Percentiles rank a stretch among this genome's conserved stretches.
Conservation (phyloP, 2,797 vertebrate genomes). For the Eupleurogrammus muticus region DNA sequence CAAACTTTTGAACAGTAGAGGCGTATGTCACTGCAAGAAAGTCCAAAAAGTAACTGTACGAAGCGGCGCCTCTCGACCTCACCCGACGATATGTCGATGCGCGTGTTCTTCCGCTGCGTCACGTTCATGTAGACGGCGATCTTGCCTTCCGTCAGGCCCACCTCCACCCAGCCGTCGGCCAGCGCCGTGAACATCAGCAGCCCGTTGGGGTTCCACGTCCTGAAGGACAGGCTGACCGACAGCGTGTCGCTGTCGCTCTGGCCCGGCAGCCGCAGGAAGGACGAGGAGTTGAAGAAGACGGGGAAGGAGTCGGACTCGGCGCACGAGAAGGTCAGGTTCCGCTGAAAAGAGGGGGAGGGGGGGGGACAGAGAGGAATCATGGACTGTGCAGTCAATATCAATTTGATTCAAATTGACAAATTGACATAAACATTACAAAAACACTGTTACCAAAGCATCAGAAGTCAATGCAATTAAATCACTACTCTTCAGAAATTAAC, state of each 20-base stretch:
- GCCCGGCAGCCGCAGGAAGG: slow-evolving; percentile 91
- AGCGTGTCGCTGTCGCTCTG: slow-evolving; percentile 88
- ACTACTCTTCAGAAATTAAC: too few relatives aligned
- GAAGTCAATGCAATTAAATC: too few relatives aligned
- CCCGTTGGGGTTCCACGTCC: slow-evolving; percentile 95
- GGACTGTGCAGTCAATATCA: too few relatives aligned
- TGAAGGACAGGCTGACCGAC: slow-evolving; percentile 93
- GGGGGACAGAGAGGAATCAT: background rate
- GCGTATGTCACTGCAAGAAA: too few relatives aligned
- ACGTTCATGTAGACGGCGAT: slow-evolving; percentile 90
- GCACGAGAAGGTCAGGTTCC: slow-evolving; percentile 95
- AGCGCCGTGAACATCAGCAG: slow-evolving; percentile 91
- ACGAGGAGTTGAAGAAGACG: slow-evolving; percentile 95
- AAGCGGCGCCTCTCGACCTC: too few relatives aligned
- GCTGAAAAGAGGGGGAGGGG: slow-evolving; percentile 74
- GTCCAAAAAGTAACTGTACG: too few relatives aligned
- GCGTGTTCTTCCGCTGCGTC: slow-evolving; percentile 89
- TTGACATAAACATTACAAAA: too few relatives aligned
- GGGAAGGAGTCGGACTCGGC: slow-evolving; percentile 90
- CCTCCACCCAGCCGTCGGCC: slow-evolving; percentile 91
- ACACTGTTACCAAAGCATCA: too few relatives aligned
- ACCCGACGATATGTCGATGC: slow-evolving; percentile 95
- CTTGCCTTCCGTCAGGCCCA: slow-evolving; percentile 91
- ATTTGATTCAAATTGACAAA: too few relatives aligned
- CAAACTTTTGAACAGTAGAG: too few relatives aligned